Evolutionary conservation across 1,140 invertebrate genomes (phyloP).

Genomic region (Eupeodes corollae): DNA sequence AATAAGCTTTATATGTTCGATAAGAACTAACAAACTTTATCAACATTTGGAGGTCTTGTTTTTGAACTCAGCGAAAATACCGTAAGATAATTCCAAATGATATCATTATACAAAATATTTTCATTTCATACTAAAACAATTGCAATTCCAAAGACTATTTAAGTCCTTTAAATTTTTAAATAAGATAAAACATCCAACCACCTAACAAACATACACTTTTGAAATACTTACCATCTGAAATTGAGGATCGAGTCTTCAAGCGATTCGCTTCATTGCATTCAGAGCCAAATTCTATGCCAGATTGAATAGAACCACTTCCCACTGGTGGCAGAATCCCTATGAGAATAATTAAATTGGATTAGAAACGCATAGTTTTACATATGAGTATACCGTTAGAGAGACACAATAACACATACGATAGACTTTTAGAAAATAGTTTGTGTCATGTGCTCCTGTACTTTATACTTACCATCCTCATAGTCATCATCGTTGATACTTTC

Average conservation of each 20-base stretch:
- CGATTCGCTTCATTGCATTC: conserved; percentile 43
- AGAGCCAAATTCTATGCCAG: conserved; percentile 41
- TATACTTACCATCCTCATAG: neutral
- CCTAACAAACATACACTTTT: neutral
- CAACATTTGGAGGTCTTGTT: no score
- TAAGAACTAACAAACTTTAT: no score
- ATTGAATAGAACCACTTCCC: conserved; percentile 38
- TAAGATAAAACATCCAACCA: neutral
- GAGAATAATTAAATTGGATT: no score
- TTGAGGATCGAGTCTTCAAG: conserved; percentile 7
- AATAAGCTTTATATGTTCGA: no score
- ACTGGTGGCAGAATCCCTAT: neutral
- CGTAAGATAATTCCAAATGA: no score
- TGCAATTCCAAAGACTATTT: neutral
- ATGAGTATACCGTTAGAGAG: no score
- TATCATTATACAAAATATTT: no score
- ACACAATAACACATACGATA: no score
- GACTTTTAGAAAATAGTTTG: neutral
- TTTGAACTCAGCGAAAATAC: no score
- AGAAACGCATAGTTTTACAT: no score
- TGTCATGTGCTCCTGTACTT: neutral
- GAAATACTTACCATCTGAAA: conserved; percentile 1
- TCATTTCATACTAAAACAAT: no score
- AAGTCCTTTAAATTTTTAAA: neutral
- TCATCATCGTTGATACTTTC: conserved; percentile 13